Percentiles rank a stretch among this genome's conserved stretches.
These are phyloP conservation scores for Typhlomys cinereus DNA, from an alignment of 2,113 vertebrate genomes.

Conservation along the genomic window DNA sequence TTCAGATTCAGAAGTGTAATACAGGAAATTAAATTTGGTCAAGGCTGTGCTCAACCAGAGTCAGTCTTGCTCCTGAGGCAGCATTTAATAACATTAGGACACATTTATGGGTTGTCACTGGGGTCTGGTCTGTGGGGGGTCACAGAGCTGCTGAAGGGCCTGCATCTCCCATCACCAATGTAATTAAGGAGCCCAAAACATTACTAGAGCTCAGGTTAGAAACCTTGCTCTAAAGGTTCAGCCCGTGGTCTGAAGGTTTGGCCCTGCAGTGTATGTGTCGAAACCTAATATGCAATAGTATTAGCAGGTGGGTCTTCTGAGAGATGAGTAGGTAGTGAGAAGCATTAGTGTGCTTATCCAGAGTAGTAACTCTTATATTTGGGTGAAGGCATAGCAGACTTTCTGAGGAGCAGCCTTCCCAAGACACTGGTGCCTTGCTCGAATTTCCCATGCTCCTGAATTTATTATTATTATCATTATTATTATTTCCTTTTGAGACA, in stretches of 20 bases:
- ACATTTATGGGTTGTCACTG: not conserved
- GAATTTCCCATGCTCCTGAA: not conserved
- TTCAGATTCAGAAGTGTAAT: not conserved
- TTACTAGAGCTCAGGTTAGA: not conserved
- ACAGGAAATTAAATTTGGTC: not conserved
- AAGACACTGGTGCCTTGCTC: not conserved
- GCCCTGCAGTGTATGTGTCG: not conserved
- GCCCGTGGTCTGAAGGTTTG: not conserved
- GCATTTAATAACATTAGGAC: not conserved
- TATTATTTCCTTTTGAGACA: too few species aligned
- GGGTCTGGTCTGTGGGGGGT: not conserved
- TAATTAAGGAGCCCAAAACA: not conserved
- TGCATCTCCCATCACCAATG: fast-evolving
- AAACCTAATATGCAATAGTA: not conserved
- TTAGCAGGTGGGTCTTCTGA: not conserved
- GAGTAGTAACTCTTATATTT: not conserved
- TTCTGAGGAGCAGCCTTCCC: not conserved
- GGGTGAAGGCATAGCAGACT: not conserved
- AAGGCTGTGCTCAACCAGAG: not conserved
- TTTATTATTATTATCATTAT: too few species aligned
- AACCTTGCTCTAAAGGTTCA: not conserved
- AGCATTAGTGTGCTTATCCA: not conserved
- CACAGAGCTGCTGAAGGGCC: not conserved
- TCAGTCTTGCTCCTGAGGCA: not conserved
- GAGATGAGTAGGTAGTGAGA: not conserved